Evolutionary conservation across 2,113 vertebrate genomes (phyloP).

Genomic region (Ardeotis arabs): DNA sequence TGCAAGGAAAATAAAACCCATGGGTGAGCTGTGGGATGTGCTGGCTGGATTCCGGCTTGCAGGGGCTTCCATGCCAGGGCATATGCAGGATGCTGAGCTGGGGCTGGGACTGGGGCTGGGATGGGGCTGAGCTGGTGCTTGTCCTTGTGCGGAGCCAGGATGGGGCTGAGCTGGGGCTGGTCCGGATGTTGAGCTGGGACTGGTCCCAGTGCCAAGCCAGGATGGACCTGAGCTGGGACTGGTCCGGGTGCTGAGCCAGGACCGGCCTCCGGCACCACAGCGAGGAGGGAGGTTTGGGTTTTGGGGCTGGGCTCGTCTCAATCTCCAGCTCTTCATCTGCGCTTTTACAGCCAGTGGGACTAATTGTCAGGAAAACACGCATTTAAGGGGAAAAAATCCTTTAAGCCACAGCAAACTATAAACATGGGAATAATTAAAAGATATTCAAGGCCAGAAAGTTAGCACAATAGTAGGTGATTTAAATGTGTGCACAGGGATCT

Average conservation of each 20-base stretch:
- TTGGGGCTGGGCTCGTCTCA: fast-evolving
- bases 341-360: background rate
- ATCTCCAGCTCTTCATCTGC: fast-evolving
- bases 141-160: background rate
- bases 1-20: background rate
- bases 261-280: fast-evolving
- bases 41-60: background rate
- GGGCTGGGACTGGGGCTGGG: background rate
- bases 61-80: background rate
- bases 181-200: background rate
- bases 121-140: background rate
- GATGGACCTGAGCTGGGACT: too few relatives aligned
- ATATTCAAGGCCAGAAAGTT: background rate
- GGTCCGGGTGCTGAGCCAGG: background rate
- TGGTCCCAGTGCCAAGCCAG: background rate
- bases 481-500: background rate
- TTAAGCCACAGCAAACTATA: background rate
- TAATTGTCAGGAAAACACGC: background rate
- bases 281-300: background rate
- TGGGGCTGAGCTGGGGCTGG: too few relatives aligned
- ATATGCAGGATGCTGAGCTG: too few relatives aligned
- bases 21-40: background rate
- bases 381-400: background rate
- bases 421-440: background rate
- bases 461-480: background rate